Percentiles rank a stretch among this genome's conserved stretches.
phyloP scores from a whole-genome alignment of 2,797 vertebrate species.

The Hippoglossus hippoglossus region DNA sequence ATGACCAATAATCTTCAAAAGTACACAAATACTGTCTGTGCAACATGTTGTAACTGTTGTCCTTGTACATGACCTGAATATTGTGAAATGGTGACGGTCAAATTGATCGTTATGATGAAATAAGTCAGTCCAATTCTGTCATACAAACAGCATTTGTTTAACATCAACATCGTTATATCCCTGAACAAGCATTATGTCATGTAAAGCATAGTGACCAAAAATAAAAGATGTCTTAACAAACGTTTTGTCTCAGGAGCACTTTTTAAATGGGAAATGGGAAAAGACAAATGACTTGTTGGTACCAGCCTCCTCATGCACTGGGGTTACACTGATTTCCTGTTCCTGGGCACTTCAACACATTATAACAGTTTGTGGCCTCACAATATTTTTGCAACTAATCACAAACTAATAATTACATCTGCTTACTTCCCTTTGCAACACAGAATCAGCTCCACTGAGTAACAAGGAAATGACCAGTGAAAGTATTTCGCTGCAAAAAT shows the following conservation, averaged over 20 bases:
- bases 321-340: too few species aligned
- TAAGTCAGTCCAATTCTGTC: constrained; percentile 74
- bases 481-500: background rate
- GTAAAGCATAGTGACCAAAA: constrained; percentile 84
- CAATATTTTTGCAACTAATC: background rate
- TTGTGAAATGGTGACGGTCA: constrained; percentile 84
- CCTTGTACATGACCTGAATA: constrained; percentile 84
- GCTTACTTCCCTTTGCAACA: background rate
- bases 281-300: too few species aligned
- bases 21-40: constrained; percentile 75
- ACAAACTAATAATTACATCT: background rate
- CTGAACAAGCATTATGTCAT: constrained; percentile 82
- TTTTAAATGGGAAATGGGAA: constrained; percentile 12
- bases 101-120: constrained; percentile 78
- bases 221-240: constrained; percentile 84
- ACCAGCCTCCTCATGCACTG: too few species aligned
- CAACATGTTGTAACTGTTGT: constrained; percentile 80
- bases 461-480: background rate
- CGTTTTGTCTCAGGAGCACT: constrained; percentile 42
- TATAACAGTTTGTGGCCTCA: background rate
- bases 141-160: constrained; percentile 72
- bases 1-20: constrained; percentile 78
- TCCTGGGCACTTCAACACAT: too few species aligned
- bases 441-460: background rate
- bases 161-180: constrained; percentile 79